phyloP scores from a whole-genome alignment of 2,797 vertebrate genomes.

The Aeoliscus strigatus region DNA sequence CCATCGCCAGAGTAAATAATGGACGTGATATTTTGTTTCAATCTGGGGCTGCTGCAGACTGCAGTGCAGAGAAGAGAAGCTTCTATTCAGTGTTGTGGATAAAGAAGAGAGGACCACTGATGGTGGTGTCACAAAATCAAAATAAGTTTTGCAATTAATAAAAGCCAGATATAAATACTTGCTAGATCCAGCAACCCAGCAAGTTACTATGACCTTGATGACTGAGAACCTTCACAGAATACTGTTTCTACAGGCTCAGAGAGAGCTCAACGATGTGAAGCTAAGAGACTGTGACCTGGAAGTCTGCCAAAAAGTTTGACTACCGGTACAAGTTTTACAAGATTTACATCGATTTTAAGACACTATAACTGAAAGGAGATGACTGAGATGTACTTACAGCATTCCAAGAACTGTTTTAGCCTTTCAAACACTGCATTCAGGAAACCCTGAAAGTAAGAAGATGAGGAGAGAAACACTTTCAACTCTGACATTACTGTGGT shows the following conservation, averaged over 20 bases:
- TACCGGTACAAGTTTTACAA: too few relatives aligned
- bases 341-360: too few relatives aligned
- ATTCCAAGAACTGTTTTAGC: constrained; percentile 91
- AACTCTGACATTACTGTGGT: constrained; percentile 40
- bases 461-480: constrained; percentile 37
- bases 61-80: constrained; percentile 19
- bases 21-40: constrained; percentile 28
- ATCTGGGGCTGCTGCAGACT: constrained; percentile 15
- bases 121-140: neutral
- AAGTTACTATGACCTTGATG: neutral
- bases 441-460: constrained; percentile 81
- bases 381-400: constrained; percentile 81
- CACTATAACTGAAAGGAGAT: constrained; percentile 13
- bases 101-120: constrained; percentile 7
- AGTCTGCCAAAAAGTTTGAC: too few relatives aligned
- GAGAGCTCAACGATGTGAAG: too few relatives aligned
- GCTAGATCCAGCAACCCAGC: neutral
- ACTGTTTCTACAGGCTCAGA: too few relatives aligned
- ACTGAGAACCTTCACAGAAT: too few relatives aligned
- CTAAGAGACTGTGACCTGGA: too few relatives aligned
- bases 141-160: neutral
- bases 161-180: too few relatives aligned
- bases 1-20: constrained; percentile 55
- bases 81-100: constrained; percentile 6
- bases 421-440: constrained; percentile 91